Conservation (phyloP, 2,113 vertebrate species). For the Todiramphus saurophagus region DNA sequence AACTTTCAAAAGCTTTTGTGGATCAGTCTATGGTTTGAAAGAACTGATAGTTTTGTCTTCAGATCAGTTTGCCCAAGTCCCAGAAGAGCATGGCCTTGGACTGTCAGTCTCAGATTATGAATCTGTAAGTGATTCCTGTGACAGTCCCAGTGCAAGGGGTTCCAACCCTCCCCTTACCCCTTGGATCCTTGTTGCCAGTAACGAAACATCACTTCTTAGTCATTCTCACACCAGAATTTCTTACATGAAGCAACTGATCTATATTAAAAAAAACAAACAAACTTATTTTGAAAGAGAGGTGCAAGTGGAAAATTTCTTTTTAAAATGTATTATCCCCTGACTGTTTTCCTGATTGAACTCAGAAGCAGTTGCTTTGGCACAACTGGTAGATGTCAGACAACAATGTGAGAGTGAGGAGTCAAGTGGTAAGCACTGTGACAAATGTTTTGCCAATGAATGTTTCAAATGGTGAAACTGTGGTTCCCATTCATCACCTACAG, state of each 20-base stretch:
- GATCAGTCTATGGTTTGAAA: background rate
- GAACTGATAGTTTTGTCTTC: background rate
- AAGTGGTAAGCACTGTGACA: accelerated
- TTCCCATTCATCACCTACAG: background rate
- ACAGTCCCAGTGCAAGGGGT: background rate
- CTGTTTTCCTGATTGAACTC: background rate
- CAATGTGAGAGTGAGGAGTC: background rate
- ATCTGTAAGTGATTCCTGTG: background rate
- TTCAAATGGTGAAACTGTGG: background rate
- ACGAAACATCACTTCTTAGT: background rate
- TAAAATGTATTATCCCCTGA: background rate
- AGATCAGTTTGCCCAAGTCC: background rate
- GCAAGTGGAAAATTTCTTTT: background rate
- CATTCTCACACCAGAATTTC: background rate
- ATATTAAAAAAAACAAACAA: background rate
- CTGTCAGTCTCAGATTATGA: background rate
- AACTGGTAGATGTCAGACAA: constrained; percentile 13
- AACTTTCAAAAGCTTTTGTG: background rate
- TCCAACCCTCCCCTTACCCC: background rate
- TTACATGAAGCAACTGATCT: background rate
- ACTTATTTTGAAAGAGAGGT: background rate
- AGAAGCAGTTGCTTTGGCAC: background rate
- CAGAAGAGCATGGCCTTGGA: background rate
- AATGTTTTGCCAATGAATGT: background rate
- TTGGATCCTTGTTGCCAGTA: background rate